Conservation (phyloP, 2,888 invertebrate species). For the Plagodis dolabraria region DNA sequence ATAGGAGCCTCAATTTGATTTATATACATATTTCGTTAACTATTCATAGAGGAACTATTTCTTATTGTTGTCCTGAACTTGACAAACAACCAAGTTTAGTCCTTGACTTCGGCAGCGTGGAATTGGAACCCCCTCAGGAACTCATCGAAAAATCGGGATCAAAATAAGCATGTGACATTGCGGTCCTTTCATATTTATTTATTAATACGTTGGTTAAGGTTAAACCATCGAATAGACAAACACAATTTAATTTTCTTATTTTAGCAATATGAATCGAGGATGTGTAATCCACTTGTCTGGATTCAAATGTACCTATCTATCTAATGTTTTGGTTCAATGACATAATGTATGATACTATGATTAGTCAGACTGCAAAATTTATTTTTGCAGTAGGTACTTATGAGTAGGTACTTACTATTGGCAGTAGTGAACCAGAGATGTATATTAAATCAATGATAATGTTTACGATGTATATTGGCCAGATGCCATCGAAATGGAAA, state of each 20-base stretch:
- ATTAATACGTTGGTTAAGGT: neutral
- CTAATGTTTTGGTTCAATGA: slow-evolving; percentile 37
- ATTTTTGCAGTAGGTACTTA: slow-evolving; percentile 25
- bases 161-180: no score
- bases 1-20: no score
- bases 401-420: slow-evolving; percentile 11
- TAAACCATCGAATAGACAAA: no score
- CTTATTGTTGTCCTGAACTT: no score
- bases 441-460: slow-evolving; percentile 38
- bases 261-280: no score
- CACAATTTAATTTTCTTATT: no score
- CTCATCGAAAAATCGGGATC: no score
- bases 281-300: slow-evolving; percentile 31
- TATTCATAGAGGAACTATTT: no score
- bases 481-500: slow-evolving; percentile 32
- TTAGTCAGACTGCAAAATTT: slow-evolving; percentile 35
- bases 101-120: no score
- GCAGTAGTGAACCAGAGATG: slow-evolving; percentile 26
- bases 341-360: slow-evolving; percentile 33
- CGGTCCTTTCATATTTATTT: slow-evolving; percentile 21
- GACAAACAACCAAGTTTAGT: no score
- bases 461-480: slow-evolving; percentile 37
- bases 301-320: slow-evolving; percentile 1
- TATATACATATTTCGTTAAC: no score
- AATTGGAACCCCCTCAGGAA: no score